Conservation (phyloP, 2,113 vertebrate genomes). For the Centropristis striata region DNA sequence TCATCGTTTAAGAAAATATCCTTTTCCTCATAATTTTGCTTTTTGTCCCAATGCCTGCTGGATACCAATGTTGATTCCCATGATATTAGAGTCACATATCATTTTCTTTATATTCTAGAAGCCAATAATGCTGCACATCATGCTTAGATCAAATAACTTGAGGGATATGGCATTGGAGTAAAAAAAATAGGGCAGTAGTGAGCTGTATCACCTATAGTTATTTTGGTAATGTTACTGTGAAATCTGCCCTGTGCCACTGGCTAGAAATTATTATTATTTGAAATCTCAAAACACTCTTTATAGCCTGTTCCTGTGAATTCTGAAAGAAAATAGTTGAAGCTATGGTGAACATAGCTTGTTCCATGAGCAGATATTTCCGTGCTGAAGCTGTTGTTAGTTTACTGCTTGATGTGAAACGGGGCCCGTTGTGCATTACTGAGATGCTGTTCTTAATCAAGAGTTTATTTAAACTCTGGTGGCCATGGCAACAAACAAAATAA, state of each 20-base stretch:
- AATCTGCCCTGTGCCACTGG: neutral
- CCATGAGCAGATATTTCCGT: conserved; percentile 39
- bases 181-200: neutral
- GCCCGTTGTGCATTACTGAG: conserved; percentile 52
- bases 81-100: neutral
- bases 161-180: too few relatives aligned
- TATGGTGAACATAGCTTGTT: neutral
- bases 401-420: conserved; percentile 32
- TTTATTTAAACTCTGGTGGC: conserved; percentile 67
- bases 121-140: neutral
- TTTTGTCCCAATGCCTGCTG: neutral
- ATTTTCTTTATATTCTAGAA: neutral
- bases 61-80: too few relatives aligned
- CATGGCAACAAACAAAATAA: conserved; percentile 69
- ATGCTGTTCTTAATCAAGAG: conserved; percentile 63
- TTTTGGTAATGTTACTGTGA: neutral
- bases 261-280: neutral
- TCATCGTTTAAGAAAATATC: too few relatives aligned
- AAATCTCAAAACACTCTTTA: too few relatives aligned
- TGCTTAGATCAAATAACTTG: neutral
- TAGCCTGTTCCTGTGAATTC: neutral
- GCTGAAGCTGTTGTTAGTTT: conserved; percentile 26
- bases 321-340: neutral
- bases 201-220: neutral
- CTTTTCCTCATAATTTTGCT: too few relatives aligned